phyloP scores from a whole-genome alignment of 2,113 vertebrate genomes.

The Tor tambroides region DNA sequence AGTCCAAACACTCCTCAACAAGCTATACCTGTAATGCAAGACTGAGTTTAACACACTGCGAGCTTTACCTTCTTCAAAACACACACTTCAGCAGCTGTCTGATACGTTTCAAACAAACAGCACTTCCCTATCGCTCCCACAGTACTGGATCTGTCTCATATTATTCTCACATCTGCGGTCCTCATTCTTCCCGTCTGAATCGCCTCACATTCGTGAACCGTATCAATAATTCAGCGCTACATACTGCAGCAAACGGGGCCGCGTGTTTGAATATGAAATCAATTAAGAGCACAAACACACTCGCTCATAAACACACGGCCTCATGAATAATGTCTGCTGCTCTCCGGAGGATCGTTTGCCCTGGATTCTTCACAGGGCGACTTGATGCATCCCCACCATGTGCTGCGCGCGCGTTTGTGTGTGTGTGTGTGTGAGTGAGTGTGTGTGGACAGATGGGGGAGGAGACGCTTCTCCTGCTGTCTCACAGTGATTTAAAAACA shows the following conservation, averaged over 20 bases:
- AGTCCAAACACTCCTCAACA: background rate
- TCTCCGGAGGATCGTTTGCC: constrained; percentile 9
- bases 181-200: background rate
- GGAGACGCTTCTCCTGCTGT: constrained; percentile 68
- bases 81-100: background rate
- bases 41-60: background rate
- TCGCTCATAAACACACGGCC: constrained; percentile 42
- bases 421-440: constrained; percentile 40
- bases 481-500: constrained; percentile 59
- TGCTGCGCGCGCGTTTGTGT: constrained; percentile 16
- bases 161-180: background rate
- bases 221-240: constrained; percentile 25
- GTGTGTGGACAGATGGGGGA: constrained; percentile 71
- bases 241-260: constrained; percentile 6
- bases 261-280: constrained; percentile 39
- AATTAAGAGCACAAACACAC: constrained; percentile 46
- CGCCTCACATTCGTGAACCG: background rate
- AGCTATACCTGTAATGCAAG: background rate
- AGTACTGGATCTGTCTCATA: background rate
- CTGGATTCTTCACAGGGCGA: constrained; percentile 14
- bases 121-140: background rate
- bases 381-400: background rate
- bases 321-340: constrained; percentile 38
- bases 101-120: background rate
- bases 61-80: background rate